A percentile compares a stretch with the other conserved stretches of the same genome.
These are phyloP conservation scores for Bombus superbus DNA, from an alignment of 1,140 invertebrate species.

Conservation along the genomic window DNA sequence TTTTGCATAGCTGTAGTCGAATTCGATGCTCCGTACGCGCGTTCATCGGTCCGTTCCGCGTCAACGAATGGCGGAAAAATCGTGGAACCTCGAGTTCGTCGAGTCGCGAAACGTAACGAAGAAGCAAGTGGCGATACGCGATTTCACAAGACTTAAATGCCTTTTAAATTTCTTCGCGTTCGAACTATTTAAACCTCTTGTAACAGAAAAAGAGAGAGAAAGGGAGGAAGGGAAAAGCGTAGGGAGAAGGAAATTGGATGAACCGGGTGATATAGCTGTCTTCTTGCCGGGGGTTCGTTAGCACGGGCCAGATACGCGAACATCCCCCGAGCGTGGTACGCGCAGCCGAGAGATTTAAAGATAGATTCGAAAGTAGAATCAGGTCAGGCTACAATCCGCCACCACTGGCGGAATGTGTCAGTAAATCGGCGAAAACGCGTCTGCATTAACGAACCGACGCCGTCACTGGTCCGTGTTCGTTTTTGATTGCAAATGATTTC, in stretches of 20 bases:
- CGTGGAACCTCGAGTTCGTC: background rate
- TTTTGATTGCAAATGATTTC: constrained; percentile 42
- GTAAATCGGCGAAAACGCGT: constrained; percentile 38
- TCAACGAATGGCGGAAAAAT: no score
- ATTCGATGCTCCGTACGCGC: background rate
- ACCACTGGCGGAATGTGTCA: background rate
- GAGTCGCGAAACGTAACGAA: constrained; percentile 18
- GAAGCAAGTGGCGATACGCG: background rate
- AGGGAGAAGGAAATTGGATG: constrained; percentile 5
- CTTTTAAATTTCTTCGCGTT: constrained; percentile 33
- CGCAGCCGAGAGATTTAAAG: constrained; percentile 17
- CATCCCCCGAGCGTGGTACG: background rate
- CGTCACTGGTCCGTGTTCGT: background rate
- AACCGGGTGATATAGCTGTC: background rate
- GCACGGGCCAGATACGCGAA: background rate
- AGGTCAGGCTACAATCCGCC: constrained; percentile 20
- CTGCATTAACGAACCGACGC: constrained; percentile 3
- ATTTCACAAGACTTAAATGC: background rate
- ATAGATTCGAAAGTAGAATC: constrained; percentile 37
- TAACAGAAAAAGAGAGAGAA: background rate
- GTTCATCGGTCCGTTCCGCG: constrained; percentile 2
- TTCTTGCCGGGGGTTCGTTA: constrained; percentile 26
- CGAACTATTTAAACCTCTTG: background rate
- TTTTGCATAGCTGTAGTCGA: background rate
- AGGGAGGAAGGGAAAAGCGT: background rate